Evolutionary conservation across 2,797 vertebrate species (phyloP), one percentile per base, ranked within the genome.

Genomic region (Taeniopygia guttata): DNA sequence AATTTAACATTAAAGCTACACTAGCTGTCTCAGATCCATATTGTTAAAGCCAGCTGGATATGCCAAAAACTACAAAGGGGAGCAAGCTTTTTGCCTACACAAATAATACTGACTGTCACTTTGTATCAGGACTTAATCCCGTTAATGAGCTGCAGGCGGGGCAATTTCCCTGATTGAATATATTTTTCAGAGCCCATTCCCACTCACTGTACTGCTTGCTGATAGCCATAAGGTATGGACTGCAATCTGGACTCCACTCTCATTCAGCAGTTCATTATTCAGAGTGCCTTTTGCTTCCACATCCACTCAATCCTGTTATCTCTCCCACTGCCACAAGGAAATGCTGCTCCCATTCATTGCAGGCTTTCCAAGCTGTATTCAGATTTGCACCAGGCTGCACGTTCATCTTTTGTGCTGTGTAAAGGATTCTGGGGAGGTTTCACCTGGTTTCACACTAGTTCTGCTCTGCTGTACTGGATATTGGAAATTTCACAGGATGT

Each of bases 101-200:
- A 97, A 97, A 97, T 91, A 97, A 94, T 68, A 96, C 94, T 75
- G 96, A 96, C 95, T 97, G 97, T 97, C 97, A 96, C 93, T 97
- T 97, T 95, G 83, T 92, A 96, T 96, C 96, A 96, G 92, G 89
- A 52, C 84, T 95, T 90, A 93, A 95, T 96, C 93, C 93, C 70
- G 84, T 77, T 98, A 98, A 98, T 93, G 94, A 97, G 82, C 89
- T 96, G 96, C 97, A 98, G 97, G 96, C 96, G 94, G 95, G 88
- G 81, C 84, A 73, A 48, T 89, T 94, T 84, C 88, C 87, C 77
- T 82, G 79, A 95, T 93, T 83, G 64, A 95, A 83, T 73, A 40
- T 52, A 83, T 91, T 97, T 97, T 97, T 95, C 93, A 84, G 87
- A 92, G 95, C 52, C 89, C 84, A 68, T 89, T 97, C 95, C 82